A percentile compares a stretch with the other conserved stretches of the same genome.
These are phyloP conservation scores for Phylloscopus whistleri DNA, from an alignment of 2,113 vertebrate species.

Conservation along the genomic window DNA sequence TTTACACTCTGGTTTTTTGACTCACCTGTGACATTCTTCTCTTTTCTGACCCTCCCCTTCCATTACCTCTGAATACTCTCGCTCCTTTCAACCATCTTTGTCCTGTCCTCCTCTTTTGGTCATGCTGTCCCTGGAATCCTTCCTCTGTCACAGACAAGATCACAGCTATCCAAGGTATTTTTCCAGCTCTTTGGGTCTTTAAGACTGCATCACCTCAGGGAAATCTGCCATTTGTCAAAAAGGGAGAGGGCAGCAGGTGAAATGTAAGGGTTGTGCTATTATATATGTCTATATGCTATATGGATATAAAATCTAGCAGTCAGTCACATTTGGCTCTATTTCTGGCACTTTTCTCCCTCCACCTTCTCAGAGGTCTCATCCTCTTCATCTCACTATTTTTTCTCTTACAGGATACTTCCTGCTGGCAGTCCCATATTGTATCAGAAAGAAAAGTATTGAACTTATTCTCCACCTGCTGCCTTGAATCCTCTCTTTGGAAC, in stretches of 20 bases:
- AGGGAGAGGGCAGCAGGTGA: neutral
- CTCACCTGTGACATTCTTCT: neutral
- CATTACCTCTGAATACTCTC: neutral
- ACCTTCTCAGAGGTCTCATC: neutral
- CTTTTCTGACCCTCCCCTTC: neutral
- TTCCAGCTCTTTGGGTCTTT: neutral
- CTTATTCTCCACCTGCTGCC: neutral
- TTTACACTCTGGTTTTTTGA: neutral
- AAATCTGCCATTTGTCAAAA: neutral
- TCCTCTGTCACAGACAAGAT: neutral
- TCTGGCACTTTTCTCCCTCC: neutral
- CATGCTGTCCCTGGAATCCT: neutral
- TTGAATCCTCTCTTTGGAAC: neutral
- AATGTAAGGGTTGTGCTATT: neutral
- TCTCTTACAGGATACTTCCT: neutral
- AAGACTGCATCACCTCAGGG: neutral
- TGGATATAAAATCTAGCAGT: neutral
- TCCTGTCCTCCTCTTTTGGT: neutral
- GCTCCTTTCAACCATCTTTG: neutral
- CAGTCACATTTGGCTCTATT: neutral
- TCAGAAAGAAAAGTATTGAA: neutral
- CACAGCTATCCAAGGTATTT: neutral
- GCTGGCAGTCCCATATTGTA: neutral
- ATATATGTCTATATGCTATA: neutral
- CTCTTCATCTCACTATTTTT: neutral